phyloP scores from a whole-genome alignment of 2,113 vertebrate genomes.

The Platichthys stellatus region DNA sequence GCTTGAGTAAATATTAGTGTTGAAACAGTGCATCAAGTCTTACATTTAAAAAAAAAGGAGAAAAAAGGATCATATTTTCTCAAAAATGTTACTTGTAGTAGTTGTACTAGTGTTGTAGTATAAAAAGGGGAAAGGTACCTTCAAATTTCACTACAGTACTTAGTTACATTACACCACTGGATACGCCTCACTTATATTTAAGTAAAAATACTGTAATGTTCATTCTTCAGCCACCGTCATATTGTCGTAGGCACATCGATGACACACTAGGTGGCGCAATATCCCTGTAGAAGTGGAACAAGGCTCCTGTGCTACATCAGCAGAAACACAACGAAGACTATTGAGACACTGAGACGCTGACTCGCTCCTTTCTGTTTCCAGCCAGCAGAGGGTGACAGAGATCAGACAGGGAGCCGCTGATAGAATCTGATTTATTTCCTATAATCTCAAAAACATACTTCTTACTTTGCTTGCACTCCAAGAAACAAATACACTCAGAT shows the following conservation, averaged over 20 bases:
- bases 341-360: not conserved
- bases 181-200: not conserved
- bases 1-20: no score
- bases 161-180: not conserved
- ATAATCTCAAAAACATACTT: constrained; percentile 85
- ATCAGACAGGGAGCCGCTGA: constrained; percentile 62
- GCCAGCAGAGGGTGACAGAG: constrained; percentile 20
- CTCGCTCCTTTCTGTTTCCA: not conserved
- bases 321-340: not conserved
- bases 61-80: no score
- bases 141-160: not conserved
- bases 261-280: constrained; percentile 52
- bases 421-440: constrained; percentile 90
- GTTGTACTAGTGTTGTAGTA: no score
- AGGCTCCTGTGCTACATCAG: not conserved
- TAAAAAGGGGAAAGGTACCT: not conserved
- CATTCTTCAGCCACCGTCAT: not conserved
- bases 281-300: not conserved
- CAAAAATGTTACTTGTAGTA: no score
- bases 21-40: no score
- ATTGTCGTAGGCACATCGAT: not conserved
- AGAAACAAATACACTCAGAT: constrained; percentile 81
- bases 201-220: not conserved
- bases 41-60: no score
- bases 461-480: constrained; percentile 83